A percentile compares a stretch with the other conserved stretches of the same genome.
These are phyloP conservation scores for Gopherus evgoodei DNA, from an alignment of 2,113 vertebrate species.

Conservation along the genomic window DNA sequence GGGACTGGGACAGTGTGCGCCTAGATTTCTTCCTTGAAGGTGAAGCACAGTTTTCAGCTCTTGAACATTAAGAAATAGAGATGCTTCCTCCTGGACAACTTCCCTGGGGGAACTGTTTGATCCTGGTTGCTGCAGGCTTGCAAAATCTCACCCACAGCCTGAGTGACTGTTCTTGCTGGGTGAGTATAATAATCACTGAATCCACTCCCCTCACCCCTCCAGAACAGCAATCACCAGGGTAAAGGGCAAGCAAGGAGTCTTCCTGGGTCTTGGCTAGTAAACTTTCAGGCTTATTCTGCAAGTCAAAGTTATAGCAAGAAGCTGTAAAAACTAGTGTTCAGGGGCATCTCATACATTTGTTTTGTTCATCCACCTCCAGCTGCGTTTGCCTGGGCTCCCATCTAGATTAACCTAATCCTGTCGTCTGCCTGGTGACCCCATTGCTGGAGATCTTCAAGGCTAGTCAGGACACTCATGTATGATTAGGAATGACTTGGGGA, in stretches of 20 bases:
- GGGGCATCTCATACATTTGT: too few species aligned
- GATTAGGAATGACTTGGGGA: neutral
- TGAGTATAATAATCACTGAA: constrained; percentile 43
- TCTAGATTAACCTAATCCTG: accelerated
- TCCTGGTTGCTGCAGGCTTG: neutral
- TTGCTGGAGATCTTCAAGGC: neutral
- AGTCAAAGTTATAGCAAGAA: neutral
- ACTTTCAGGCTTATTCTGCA: accelerated
- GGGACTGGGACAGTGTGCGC: accelerated
- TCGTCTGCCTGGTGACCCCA: accelerated
- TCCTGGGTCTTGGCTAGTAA: constrained; percentile 2
- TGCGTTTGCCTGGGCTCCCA: accelerated
- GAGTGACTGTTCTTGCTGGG: constrained; percentile 66
- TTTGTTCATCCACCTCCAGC: neutral
- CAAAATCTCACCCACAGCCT: neutral
- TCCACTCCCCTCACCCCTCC: accelerated
- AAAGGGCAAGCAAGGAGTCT: constrained; percentile 41
- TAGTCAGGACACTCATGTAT: neutral
- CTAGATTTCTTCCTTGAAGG: constrained; percentile 2
- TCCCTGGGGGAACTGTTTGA: constrained; percentile 40
- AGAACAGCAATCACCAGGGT: neutral
- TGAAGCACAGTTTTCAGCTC: neutral
- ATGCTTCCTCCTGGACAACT: constrained; percentile 29
- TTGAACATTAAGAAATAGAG: neutral
- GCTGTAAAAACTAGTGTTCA: neutral